Evolutionary conservation across 2,113 vertebrate species (phyloP).

Genomic region (Osmerus mordax): DNA sequence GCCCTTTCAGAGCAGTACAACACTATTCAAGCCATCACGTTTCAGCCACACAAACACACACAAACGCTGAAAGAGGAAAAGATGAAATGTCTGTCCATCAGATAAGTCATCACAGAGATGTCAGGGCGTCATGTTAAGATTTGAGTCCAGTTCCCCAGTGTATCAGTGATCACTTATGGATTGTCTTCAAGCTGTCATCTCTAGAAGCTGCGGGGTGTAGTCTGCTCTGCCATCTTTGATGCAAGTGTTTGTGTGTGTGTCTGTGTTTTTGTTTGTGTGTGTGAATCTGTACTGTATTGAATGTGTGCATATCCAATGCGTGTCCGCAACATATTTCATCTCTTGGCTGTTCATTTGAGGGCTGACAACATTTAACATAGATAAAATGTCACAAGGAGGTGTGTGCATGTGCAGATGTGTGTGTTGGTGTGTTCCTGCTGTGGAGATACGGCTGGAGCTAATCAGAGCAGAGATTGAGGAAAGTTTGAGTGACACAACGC

Average conservation of each 20-base stretch:
- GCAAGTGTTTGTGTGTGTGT: too few species aligned
- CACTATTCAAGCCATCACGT: background rate
- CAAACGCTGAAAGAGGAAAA: slow-evolving; percentile 16
- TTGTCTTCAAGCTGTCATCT: slow-evolving; percentile 63
- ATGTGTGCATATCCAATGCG: too few species aligned
- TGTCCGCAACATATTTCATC: too few species aligned
- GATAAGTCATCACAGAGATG: slow-evolving; percentile 58
- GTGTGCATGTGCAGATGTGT: background rate
- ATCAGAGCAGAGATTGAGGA: slow-evolving; percentile 51
- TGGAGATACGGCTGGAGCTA: slow-evolving; percentile 51
- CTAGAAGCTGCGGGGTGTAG: slow-evolving; percentile 22
- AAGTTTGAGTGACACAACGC: slow-evolving; percentile 62
- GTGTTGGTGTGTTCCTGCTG: slow-evolving; percentile 49
- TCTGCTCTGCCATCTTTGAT: too few species aligned
- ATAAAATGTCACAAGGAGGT: background rate
- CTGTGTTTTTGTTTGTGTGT: too few species aligned
- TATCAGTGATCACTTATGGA: slow-evolving; percentile 56
- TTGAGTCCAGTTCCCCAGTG: slow-evolving; percentile 23
- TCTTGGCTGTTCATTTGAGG: slow-evolving; percentile 27
- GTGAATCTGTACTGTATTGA: too few species aligned
- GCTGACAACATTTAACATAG: slow-evolving; percentile 21
- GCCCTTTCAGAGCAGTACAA: background rate
- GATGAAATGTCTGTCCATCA: slow-evolving; percentile 52
- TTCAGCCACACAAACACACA: background rate
- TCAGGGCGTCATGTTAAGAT: slow-evolving; percentile 41